phyloP scores from a whole-genome alignment of 2,888 invertebrate species.

The Tetranychus truncatus region DNA sequence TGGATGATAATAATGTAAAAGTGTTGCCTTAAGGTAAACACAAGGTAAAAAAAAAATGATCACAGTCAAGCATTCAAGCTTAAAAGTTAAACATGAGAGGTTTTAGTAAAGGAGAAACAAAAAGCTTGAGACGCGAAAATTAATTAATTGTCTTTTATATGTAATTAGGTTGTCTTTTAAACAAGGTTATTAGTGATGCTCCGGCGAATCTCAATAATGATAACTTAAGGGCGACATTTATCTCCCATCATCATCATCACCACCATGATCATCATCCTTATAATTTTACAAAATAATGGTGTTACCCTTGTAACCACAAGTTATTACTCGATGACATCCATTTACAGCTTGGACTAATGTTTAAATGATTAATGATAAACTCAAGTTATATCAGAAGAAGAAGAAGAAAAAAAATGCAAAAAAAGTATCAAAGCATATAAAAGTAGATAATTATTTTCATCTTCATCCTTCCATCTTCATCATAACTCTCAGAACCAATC shows the following conservation, averaged over 20 bases:
- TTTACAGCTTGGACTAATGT: neutral
- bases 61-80: no score
- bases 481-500: neutral
- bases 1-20: no score
- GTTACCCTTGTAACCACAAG: neutral
- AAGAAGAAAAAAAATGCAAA: neutral
- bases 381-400: neutral
- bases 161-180: neutral
- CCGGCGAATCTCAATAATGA: neutral
- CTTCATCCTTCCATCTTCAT: no score
- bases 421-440: no score
- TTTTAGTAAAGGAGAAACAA: neutral
- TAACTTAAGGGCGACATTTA: neutral
- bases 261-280: neutral
- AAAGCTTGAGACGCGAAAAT: neutral
- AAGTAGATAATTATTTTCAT: no score
- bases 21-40: no score
- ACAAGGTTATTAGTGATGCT: slow-evolving; percentile 1
- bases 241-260: neutral
- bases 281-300: neutral
- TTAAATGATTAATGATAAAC: neutral
- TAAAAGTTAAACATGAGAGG: neutral
- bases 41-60: no score
- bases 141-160: neutral
- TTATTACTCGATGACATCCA: neutral